Conservation (phyloP, 2,797 vertebrate genomes). For the Anguilla pacifica region DNA sequence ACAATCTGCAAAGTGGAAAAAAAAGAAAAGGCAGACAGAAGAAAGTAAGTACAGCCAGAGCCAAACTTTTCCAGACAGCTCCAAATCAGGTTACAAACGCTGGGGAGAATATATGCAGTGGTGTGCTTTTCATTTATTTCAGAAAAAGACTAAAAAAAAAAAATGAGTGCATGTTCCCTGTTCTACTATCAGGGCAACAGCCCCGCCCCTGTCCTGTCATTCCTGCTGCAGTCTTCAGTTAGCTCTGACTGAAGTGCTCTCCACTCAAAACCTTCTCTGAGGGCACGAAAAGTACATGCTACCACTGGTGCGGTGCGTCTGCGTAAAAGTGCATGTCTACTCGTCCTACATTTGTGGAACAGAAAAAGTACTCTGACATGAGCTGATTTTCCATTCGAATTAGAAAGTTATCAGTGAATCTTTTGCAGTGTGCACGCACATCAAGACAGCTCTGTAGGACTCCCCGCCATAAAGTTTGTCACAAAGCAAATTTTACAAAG, state of each 20-base stretch:
- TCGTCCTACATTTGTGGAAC: background rate
- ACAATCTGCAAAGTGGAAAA: background rate
- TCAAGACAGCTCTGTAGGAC: background rate
- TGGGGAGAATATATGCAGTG: background rate
- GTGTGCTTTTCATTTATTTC: background rate
- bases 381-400: background rate
- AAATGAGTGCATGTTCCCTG: background rate
- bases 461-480: background rate
- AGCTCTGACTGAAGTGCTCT: background rate
- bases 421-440: background rate
- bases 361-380: background rate
- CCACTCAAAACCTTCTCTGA: background rate
- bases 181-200: background rate
- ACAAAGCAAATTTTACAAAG: background rate
- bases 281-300: background rate
- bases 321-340: background rate
- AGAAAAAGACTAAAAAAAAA: background rate
- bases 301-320: background rate
- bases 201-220: background rate
- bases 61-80: constrained; percentile 6
- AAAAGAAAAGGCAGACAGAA: constrained; percentile 1
- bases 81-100: constrained; percentile 4
- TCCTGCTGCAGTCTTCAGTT: background rate
- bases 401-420: background rate
- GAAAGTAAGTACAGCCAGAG: background rate